Percentiles rank a stretch among this genome's conserved stretches.
Evolutionary conservation across 2,888 invertebrate genomes (phyloP).

Genomic region (Coleophora flavipennella): DNA sequence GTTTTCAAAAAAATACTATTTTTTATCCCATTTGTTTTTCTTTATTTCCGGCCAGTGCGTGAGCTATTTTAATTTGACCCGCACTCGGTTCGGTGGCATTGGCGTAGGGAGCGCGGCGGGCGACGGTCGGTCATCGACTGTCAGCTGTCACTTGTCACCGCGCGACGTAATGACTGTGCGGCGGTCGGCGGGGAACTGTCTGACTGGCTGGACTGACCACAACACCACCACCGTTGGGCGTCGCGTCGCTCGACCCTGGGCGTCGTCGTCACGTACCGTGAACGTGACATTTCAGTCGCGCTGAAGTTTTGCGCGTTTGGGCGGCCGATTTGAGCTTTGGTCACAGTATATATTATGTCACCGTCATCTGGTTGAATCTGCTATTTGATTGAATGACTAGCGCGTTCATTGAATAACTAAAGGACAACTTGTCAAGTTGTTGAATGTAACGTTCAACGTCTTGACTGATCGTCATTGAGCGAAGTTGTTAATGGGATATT

Average conservation of each 20-base stretch:
- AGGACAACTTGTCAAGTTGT: too few species aligned
- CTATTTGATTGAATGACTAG: too few species aligned
- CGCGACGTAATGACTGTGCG: background rate
- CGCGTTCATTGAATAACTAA: too few species aligned
- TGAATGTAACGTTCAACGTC: too few species aligned
- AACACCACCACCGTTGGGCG: too few species aligned
- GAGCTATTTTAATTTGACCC: constrained; percentile 54
- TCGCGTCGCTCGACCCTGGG: background rate
- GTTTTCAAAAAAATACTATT: constrained; percentile 1
- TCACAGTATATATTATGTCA: too few species aligned
- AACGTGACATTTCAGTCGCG: constrained; percentile 6
- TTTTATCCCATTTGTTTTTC: constrained; percentile 52
- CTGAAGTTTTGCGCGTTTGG: background rate
- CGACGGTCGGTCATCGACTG: constrained; percentile 1
- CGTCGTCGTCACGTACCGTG: constrained; percentile 2
- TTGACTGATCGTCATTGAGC: too few species aligned
- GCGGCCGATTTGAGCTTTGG: too few species aligned
- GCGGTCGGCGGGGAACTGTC: too few species aligned
- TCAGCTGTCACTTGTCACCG: background rate
- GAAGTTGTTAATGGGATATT: too few species aligned
- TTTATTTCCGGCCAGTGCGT: constrained; percentile 3
- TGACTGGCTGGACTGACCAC: too few species aligned
- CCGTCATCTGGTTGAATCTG: too few species aligned
- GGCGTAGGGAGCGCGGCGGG: constrained; percentile 19
- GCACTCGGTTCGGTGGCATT: constrained; percentile 53